These are phyloP conservation scores for Galerucella nymphaeae DNA, from an alignment of 2,888 invertebrate genomes.

Conservation along the genomic window DNA sequence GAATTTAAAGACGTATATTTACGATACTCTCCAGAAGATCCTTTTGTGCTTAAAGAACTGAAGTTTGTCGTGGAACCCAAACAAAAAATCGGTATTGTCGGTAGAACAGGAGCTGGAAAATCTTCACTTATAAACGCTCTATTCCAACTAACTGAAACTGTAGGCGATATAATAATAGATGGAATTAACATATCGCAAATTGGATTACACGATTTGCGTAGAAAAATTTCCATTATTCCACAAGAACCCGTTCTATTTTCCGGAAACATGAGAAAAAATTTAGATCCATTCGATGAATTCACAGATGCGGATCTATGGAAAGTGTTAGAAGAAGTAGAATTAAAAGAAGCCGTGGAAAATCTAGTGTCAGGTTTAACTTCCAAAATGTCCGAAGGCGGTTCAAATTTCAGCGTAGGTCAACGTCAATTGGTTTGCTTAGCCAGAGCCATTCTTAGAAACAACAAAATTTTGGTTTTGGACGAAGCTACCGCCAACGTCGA, in stretches of 20 bases:
- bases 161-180: slow-evolving; percentile 72
- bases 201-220: slow-evolving; percentile 67
- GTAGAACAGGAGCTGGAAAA: slow-evolving; percentile 86
- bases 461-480: slow-evolving; percentile 64
- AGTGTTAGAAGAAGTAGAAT: slow-evolving; percentile 83
- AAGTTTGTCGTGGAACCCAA: slow-evolving; percentile 74
- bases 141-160: slow-evolving; percentile 72
- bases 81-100: slow-evolving; percentile 83
- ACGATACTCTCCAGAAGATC: slow-evolving; percentile 72
- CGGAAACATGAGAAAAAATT: slow-evolving; percentile 84
- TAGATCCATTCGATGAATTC: slow-evolving; percentile 90
- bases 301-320: slow-evolving; percentile 77
- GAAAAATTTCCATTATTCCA: slow-evolving; percentile 70
- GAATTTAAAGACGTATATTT: slow-evolving; percentile 74
- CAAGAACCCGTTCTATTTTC: slow-evolving; percentile 80
- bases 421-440: slow-evolving; percentile 77
- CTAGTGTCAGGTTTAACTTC: slow-evolving; percentile 66
- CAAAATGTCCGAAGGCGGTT: slow-evolving; percentile 71
- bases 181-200: slow-evolving; percentile 68
- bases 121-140: slow-evolving; percentile 77
- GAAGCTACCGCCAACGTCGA: slow-evolving; percentile 88
- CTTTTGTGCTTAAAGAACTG: slow-evolving; percentile 81
- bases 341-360: slow-evolving; percentile 71
- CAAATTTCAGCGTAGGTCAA: slow-evolving; percentile 67
- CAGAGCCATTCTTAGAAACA: slow-evolving; percentile 69